A percentile compares a stretch with the other conserved stretches of the same genome.
Conservation (phyloP, 2,888 invertebrate genomes). For the Neocrepidodera transversa region DNA sequence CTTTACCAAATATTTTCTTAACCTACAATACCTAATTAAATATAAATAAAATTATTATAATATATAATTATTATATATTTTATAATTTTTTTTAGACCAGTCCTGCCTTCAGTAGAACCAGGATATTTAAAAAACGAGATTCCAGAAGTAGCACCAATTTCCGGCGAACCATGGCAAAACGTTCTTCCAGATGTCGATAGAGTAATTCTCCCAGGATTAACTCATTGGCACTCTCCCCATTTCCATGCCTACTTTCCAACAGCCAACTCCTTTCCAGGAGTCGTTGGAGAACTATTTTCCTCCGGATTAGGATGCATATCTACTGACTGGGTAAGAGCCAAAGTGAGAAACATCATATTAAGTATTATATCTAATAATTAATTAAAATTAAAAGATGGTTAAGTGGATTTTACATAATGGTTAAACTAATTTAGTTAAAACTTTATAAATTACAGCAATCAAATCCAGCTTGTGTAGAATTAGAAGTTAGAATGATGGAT, state of each 20-base stretch:
- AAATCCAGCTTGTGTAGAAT: constrained; percentile 79
- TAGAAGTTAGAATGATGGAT: constrained; percentile 90
- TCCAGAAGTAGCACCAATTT: constrained; percentile 80
- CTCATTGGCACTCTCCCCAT: constrained; percentile 93
- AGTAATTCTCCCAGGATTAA: constrained; percentile 90
- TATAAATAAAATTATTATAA: too few relatives aligned
- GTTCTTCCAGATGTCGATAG: constrained; percentile 85
- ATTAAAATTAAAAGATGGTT: too few relatives aligned
- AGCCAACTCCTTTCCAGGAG: constrained; percentile 84
- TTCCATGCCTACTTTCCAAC: constrained; percentile 94
- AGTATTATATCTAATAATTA: background rate
- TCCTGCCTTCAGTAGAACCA: constrained; percentile 87
- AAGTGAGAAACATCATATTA: background rate
- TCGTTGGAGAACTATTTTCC: constrained; percentile 71
- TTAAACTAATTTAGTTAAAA: too few relatives aligned
- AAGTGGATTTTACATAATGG: too few relatives aligned
- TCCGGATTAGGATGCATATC: constrained; percentile 49
- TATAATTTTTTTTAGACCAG: constrained; percentile 71
- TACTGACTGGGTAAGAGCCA: constrained; percentile 47
- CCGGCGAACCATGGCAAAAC: constrained; percentile 84
- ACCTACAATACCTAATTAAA: too few relatives aligned
- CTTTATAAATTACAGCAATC: constrained; percentile 48
- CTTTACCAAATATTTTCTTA: too few relatives aligned
- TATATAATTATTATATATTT: too few relatives aligned
- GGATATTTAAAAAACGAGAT: constrained; percentile 84